These are phyloP conservation scores for Mormyrus hasselquistii DNA, from an alignment of 2,797 vertebrate genomes.

Conservation along the genomic window DNA sequence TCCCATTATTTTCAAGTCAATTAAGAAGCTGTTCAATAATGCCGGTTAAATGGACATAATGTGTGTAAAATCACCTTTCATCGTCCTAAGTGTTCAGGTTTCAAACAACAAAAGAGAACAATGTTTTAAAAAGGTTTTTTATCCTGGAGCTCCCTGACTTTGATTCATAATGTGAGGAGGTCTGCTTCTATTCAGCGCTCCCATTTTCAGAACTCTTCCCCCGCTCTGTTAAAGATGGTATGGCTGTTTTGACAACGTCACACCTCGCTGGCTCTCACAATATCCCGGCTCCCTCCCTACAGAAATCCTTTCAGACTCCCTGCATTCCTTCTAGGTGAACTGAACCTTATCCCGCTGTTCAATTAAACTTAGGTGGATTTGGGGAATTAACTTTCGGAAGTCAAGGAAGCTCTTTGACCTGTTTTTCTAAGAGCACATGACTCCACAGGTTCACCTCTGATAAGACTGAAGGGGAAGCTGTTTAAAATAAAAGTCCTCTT, in stretches of 20 bases:
- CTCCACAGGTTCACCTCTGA: not conserved
- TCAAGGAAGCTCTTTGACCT: constrained; percentile 37
- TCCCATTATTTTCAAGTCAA: not conserved
- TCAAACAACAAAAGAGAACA: constrained; percentile 36
- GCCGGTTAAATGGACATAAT: not conserved
- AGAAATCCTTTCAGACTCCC: constrained; percentile 28
- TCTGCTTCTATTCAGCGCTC: constrained; percentile 48
- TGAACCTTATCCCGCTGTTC: constrained; percentile 23
- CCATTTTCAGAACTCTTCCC: constrained; percentile 33
- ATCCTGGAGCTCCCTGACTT: not conserved
- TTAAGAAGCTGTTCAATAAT: not conserved
- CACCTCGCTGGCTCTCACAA: constrained; percentile 45
- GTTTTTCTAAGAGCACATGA: constrained; percentile 6
- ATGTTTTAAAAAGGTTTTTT: not conserved
- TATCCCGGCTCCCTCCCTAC: constrained; percentile 1
- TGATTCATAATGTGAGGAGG: constrained; percentile 44
- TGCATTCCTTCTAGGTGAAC: constrained; percentile 33
- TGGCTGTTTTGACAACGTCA: constrained; percentile 55
- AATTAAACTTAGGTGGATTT: constrained; percentile 26
- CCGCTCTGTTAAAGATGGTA: constrained; percentile 33
- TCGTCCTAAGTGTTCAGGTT: constrained; percentile 44
- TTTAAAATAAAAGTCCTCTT: constrained; percentile 4
- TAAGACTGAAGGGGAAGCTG: not conserved
- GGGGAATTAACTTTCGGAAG: constrained; percentile 43
- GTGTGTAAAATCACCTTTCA: constrained; percentile 1